These are phyloP conservation scores for Pagrus major DNA, from an alignment of 2,113 vertebrate species.

Conservation along the genomic window DNA sequence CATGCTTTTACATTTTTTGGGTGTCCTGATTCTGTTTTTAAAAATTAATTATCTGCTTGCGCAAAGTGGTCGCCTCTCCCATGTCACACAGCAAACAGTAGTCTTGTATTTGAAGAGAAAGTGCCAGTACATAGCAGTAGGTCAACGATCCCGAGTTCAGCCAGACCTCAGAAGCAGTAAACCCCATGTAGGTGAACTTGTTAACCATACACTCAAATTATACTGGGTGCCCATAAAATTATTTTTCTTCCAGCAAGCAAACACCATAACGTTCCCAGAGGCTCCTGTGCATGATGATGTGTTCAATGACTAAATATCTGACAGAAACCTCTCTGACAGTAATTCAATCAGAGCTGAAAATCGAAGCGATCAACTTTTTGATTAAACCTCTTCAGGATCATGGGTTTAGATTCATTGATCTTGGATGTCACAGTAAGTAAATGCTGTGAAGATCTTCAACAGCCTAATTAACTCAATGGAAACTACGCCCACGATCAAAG, in stretches of 20 bases:
- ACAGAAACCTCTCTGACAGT: neutral
- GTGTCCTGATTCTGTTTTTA: conserved; percentile 25
- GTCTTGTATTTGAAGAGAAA: conserved; percentile 85
- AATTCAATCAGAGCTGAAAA: conserved; percentile 44
- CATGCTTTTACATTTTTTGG: neutral
- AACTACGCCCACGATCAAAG: conserved; percentile 21
- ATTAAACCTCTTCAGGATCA: conserved; percentile 25
- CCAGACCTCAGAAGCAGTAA: conserved; percentile 66
- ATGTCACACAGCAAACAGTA: conserved; percentile 80
- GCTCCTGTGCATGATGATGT: conserved; percentile 10
- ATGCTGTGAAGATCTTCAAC: neutral
- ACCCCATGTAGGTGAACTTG: conserved; percentile 56
- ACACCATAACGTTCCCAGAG: conserved; percentile 45
- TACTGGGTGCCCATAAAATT: conserved; percentile 50
- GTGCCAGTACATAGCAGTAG: conserved; percentile 79
- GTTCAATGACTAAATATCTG: conserved; percentile 15
- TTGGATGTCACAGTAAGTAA: neutral
- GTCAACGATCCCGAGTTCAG: conserved; percentile 85
- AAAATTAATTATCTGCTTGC: conserved; percentile 48
- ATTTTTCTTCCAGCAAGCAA: conserved; percentile 45
- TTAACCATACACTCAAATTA: conserved; percentile 58
- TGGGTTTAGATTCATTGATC: conserved; percentile 14
- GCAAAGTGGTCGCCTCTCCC: conserved; percentile 52
- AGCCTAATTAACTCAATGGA: conserved; percentile 54
- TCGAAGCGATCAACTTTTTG: conserved; percentile 14